Evolutionary conservation across 2,888 invertebrate genomes (phyloP).

Genomic region (Temnothorax ravouxi): DNA sequence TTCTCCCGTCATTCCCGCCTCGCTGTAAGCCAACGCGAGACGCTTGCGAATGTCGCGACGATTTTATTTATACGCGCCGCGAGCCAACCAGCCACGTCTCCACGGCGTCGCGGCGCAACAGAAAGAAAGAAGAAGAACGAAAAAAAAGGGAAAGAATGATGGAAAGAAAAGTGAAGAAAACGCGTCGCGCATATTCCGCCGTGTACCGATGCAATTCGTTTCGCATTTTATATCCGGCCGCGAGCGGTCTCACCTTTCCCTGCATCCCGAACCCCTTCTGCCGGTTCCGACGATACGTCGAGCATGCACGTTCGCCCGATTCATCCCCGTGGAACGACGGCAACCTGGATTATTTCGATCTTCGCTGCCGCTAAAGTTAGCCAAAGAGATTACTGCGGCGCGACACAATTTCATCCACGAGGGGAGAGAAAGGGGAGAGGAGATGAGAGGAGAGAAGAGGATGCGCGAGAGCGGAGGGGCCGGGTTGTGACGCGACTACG

Average conservation of each 20-base stretch:
- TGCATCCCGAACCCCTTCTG: constrained; percentile 18
- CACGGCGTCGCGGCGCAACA: constrained; percentile 66
- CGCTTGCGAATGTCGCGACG: constrained; percentile 77
- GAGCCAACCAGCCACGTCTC: constrained; percentile 81
- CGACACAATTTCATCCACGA: constrained; percentile 58
- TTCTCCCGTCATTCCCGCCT: constrained; percentile 30
- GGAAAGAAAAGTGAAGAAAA: constrained; percentile 19
- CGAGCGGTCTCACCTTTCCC: constrained; percentile 22
- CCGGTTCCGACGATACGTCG: constrained; percentile 35
- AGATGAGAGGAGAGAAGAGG: no score
- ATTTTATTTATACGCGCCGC: constrained; percentile 85
- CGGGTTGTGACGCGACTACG: constrained; percentile 47
- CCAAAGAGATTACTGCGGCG: constrained; percentile 74
- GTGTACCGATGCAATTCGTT: constrained; percentile 80
- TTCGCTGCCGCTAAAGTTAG: constrained; percentile 80
- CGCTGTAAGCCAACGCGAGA: constrained; percentile 70
- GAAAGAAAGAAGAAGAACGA: constrained; percentile 32
- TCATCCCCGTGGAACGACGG: constrained; percentile 73
- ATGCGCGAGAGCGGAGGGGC: constrained; percentile 40
- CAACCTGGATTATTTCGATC: constrained; percentile 82
- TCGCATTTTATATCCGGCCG: constrained; percentile 83
- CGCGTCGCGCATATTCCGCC: not conserved
- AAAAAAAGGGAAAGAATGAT: constrained; percentile 23
- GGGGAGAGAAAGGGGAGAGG: constrained; percentile 16
- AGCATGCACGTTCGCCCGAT: constrained; percentile 71